These are phyloP conservation scores for Tetragonula carbonaria DNA, from an alignment of 2,888 invertebrate species.

Conservation along the genomic window DNA sequence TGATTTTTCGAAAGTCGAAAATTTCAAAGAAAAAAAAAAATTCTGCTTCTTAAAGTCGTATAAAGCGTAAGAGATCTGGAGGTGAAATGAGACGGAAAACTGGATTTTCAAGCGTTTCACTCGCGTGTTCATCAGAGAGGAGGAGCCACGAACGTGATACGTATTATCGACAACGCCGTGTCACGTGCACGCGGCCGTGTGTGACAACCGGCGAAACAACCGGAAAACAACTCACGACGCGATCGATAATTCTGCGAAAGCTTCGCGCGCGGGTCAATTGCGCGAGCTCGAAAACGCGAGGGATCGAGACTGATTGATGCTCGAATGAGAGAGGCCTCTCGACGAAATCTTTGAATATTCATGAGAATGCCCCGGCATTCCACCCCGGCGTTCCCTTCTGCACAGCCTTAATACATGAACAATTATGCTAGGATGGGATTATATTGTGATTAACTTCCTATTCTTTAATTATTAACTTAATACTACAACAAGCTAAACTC, in stretches of 20 bases:
- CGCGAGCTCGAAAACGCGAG: background rate
- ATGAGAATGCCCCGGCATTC: slow-evolving; percentile 5
- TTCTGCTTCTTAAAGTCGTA: too few species aligned
- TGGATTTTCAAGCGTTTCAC: slow-evolving; percentile 43
- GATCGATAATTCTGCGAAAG: slow-evolving; percentile 54
- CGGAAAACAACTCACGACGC: slow-evolving; percentile 40
- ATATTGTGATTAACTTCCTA: too few species aligned
- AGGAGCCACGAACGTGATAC: slow-evolving; percentile 54
- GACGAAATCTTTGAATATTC: background rate
- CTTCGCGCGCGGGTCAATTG: slow-evolving; percentile 21
- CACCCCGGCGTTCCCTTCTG: background rate
- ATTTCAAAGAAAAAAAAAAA: too few species aligned
- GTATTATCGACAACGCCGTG: slow-evolving; percentile 55
- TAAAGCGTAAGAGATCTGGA: too few species aligned
- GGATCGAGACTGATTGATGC: background rate
- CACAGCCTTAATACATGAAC: too few species aligned
- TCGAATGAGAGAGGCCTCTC: background rate
- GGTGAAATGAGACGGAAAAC: background rate
- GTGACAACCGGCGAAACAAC: slow-evolving; percentile 60
- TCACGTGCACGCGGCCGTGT: slow-evolving; percentile 67
- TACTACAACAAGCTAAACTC: too few species aligned
- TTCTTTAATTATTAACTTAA: too few species aligned
- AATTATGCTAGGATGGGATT: too few species aligned
- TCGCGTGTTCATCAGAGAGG: slow-evolving; percentile 44
- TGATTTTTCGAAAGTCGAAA: too few species aligned